phyloP scores from a whole-genome alignment of 2,888 invertebrate genomes.

The Aphidoletes aphidimyza region DNA sequence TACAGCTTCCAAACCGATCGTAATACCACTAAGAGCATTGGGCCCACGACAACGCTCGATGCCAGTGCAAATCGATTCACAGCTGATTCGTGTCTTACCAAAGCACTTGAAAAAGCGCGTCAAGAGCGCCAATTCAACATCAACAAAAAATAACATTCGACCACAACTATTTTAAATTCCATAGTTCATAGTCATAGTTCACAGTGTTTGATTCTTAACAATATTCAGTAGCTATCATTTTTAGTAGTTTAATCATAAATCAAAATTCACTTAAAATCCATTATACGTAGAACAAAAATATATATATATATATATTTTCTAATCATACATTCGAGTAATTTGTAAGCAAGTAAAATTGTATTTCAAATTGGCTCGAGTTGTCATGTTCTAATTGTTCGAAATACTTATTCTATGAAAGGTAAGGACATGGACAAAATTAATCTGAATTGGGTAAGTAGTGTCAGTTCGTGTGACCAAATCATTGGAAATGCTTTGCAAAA shows the following conservation, averaged over 20 bases:
- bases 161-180: constrained; percentile 5
- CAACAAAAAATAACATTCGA: neutral
- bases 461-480: too few species aligned
- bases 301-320: constrained; percentile 45
- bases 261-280: neutral
- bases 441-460: too few species aligned
- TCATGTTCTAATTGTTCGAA: neutral
- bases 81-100: constrained; percentile 64
- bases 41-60: constrained; percentile 63
- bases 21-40: neutral
- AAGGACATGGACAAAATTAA: too few species aligned
- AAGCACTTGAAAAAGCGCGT: constrained; percentile 64
- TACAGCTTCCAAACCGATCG: neutral
- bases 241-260: constrained; percentile 15
- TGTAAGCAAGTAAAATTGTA: constrained; percentile 1
- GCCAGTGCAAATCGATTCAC: constrained; percentile 66
- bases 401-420: neutral
- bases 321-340: neutral
- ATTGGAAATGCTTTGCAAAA: too few species aligned
- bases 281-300: neutral
- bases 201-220: too few species aligned
- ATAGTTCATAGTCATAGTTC: too few species aligned
- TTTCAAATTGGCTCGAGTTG: neutral
- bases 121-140: constrained; percentile 62
- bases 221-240: neutral